Base-by-base conservation (phyloP, 2,797 vertebrate species). In the Clamator glandarius region DNA sequence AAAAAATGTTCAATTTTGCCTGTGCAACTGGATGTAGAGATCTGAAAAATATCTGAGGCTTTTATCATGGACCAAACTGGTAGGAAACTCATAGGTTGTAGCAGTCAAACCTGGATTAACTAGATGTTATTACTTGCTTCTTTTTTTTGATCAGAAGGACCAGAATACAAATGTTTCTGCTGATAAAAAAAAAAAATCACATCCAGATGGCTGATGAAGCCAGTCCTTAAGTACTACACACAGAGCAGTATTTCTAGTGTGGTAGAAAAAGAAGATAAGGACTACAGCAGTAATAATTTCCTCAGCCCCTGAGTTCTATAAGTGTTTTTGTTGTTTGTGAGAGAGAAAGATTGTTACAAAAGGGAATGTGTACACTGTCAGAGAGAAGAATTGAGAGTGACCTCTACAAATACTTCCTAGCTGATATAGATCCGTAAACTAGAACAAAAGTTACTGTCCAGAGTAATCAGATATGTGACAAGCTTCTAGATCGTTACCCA, bases 61-160 rank as follows among this genome's bases (percentile, higher is more conserved):
- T 58, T n/a, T 16, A 51, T 11, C 13, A 51, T 0, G 0, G 12
- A 13, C 21, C 80, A 68, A 70, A 33, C 8, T 28, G 11, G 2
- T 28, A 5, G 8, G n/a, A 54, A 28, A 9, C 7, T 50, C 12
- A 11, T 1, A 70, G 15, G 14, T 5, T 41, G 9, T 3, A 81
- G 17, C 15, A 69, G 24, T 42, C 42, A 66, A 64, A 52, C 3
- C 8, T 33, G 15, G 17, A 66, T 66, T 87, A 79, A 36, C 26
- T 28, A 39, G 18, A 58, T 1, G 5, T 54, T 44, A n/a, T n/a
- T 57, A 10, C 12, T 52, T 28, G 4, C 14, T 44, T 44, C 7
- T 44, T 48, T 93, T n/a, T 44, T 73, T 44, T 63, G 5, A 55
- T 33, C 15, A 61, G 35, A 84, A 68, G 5, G 25, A 69, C 11